Percentiles rank a stretch among this genome's conserved stretches.
Evolutionary conservation across 1,140 invertebrate genomes (phyloP).

Genomic region (Sitodiplosis mosellana): DNA sequence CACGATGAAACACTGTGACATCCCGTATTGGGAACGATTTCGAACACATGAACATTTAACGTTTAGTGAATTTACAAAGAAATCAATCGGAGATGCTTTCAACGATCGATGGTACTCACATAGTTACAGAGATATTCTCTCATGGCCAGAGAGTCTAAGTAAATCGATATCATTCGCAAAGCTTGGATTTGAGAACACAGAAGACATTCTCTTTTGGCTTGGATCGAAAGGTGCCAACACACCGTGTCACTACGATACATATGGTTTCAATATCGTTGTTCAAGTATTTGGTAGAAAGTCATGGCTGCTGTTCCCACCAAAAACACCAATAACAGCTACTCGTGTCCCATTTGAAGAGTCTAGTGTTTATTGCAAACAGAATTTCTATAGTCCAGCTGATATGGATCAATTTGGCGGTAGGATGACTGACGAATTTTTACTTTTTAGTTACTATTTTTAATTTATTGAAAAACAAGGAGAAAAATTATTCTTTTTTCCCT

Average conservation of each 20-base stretch:
- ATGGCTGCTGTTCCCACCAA: constrained; percentile 85
- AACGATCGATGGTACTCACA: constrained; percentile 36
- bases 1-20: constrained; percentile 24
- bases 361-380: constrained; percentile 76
- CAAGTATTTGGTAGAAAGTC: constrained; percentile 79
- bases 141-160: constrained; percentile 10
- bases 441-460: too few species aligned
- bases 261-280: constrained; percentile 81
- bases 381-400: constrained; percentile 47
- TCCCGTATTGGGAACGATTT: constrained; percentile 59
- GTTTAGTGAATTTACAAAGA: constrained; percentile 41
- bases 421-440: constrained; percentile 3
- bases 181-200: constrained; percentile 54
- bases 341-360: constrained; percentile 94
- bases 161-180: constrained; percentile 15
- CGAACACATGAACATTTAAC: constrained; percentile 33
- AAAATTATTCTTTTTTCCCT: constrained; percentile 4
- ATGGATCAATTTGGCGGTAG: constrained; percentile 25
- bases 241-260: constrained; percentile 85
- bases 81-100: constrained; percentile 16
- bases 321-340: constrained; percentile 54
- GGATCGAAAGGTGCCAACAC: constrained; percentile 77
- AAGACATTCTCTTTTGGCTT: constrained; percentile 77
- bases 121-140: constrained; percentile 27
- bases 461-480: constrained; percentile 3